A percentile compares a stretch with the other conserved stretches of the same genome.
Evolutionary conservation across 2,797 vertebrate genomes (phyloP).

Genomic region (Pygocentrus nattereri): DNA sequence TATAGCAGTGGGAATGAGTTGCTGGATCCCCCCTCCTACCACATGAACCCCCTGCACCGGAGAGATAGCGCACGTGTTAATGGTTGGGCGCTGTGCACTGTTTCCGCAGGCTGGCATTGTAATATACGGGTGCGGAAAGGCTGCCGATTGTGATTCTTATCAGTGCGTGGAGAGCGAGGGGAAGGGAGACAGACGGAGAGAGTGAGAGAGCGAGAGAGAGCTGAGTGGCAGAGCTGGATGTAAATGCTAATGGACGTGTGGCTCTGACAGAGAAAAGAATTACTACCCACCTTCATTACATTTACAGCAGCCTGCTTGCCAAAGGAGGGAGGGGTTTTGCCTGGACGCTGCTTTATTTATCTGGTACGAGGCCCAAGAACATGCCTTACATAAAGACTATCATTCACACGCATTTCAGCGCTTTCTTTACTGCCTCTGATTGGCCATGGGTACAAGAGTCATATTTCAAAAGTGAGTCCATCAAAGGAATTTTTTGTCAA

Average conservation of each 20-base stretch:
- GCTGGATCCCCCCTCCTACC: conserved; percentile 40
- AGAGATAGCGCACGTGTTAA: conserved; percentile 74
- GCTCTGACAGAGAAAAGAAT: conserved; percentile 78
- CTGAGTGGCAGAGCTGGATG: conserved; percentile 78
- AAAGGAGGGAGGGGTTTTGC: conserved; percentile 51
- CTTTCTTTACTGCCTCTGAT: conserved; percentile 34
- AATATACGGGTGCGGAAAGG: conserved; percentile 74
- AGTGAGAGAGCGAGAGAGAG: conserved; percentile 13
- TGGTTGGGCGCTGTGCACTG: conserved; percentile 68
- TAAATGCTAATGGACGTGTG: conserved; percentile 80
- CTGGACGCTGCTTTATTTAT: conserved; percentile 71
- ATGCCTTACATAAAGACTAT: conserved; percentile 54
- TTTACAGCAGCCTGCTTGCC: conserved; percentile 64
- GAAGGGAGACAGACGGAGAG: conserved; percentile 22
- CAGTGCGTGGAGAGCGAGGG: conserved; percentile 58
- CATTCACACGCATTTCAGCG: conserved; percentile 34
- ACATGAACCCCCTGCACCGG: conserved; percentile 67
- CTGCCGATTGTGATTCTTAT: conserved; percentile 82
- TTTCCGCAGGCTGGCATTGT: conserved; percentile 71
- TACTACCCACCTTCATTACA: conserved; percentile 82
- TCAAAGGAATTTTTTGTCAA: conserved; percentile 23
- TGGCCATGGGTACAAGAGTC: conserved; percentile 28
- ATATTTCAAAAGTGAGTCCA: conserved; percentile 40
- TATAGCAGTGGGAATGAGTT: conserved; percentile 44
- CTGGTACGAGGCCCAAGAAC: conserved; percentile 65